Evolutionary conservation across 2,888 invertebrate species (phyloP).

Genomic region (Ceramica pisi): DNA sequence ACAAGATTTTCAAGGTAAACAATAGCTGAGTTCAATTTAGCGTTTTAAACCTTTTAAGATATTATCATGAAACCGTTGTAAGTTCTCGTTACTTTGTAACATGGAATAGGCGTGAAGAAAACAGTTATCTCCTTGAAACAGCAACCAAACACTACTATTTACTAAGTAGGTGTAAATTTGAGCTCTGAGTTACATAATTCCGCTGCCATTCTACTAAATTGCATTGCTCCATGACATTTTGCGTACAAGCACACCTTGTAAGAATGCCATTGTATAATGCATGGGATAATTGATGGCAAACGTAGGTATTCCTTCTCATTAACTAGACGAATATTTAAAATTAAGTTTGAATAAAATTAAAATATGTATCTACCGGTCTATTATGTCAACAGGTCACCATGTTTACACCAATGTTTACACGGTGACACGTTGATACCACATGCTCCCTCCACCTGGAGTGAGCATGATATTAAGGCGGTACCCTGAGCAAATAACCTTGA

Average conservation of each 20-base stretch:
- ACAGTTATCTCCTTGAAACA: constrained; percentile 42
- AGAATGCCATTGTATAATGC: constrained; percentile 7
- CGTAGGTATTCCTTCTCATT: too few species aligned
- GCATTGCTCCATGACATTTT: constrained; percentile 10
- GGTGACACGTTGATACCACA: too few species aligned
- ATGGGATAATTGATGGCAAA: neutral
- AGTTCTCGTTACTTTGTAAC: constrained; percentile 25
- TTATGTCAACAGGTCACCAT: too few species aligned
- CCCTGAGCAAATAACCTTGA: too few species aligned
- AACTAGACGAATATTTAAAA: too few species aligned
- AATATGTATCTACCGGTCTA: too few species aligned
- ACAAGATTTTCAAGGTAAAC: neutral
- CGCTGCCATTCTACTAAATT: constrained; percentile 23
- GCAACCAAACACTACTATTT: constrained; percentile 22
- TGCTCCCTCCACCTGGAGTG: too few species aligned
- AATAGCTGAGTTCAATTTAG: constrained; percentile 9
- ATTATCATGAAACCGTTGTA: constrained; percentile 31
- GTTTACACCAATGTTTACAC: too few species aligned
- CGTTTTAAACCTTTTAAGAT: constrained; percentile 13
- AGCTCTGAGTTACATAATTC: constrained; percentile 1
- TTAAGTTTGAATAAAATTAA: too few species aligned
- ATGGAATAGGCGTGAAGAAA: constrained; percentile 9
- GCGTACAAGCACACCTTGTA: constrained; percentile 5
- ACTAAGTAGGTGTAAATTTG: constrained; percentile 34
- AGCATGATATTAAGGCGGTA: too few species aligned